Percentiles rank a stretch among this genome's conserved stretches.
Evolutionary conservation across 1,140 invertebrate species (phyloP).

Genomic region (Procambarus clarkii): DNA sequence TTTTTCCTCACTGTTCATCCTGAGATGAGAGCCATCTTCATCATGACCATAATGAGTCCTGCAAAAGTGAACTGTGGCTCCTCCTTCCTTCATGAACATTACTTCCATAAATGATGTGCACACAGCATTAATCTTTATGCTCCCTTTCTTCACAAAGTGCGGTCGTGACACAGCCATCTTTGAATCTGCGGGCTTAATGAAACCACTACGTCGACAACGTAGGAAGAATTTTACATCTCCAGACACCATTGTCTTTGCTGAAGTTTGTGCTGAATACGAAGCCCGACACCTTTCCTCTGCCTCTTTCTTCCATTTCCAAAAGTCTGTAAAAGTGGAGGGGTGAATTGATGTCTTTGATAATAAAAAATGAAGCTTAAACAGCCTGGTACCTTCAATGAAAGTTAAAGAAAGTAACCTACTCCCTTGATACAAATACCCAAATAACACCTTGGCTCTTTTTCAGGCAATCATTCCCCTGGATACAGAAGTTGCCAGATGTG

Average conservation of each 20-base stretch:
- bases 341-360: too few species aligned
- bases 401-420: too few species aligned
- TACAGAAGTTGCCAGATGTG: too few species aligned
- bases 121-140: slow-evolving; percentile 55
- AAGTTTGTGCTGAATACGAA: slow-evolving; percentile 41
- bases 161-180: neutral
- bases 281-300: slow-evolving; percentile 47
- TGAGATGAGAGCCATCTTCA: slow-evolving; percentile 8
- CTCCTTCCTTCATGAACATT: slow-evolving; percentile 40
- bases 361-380: too few species aligned
- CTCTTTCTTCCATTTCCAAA: slow-evolving; percentile 53
- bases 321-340: slow-evolving; percentile 19
- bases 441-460: too few species aligned
- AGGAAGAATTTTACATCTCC: slow-evolving; percentile 46
- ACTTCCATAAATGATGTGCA: slow-evolving; percentile 59
- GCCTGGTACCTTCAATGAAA: too few species aligned
- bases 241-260: slow-evolving; percentile 39
- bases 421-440: too few species aligned
- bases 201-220: slow-evolving; percentile 54
- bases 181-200: neutral
- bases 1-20: slow-evolving; percentile 45
- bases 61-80: slow-evolving; percentile 54
- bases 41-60: slow-evolving; percentile 54
- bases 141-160: slow-evolving; percentile 8
- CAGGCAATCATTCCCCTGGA: too few species aligned